Percentiles rank a stretch among this genome's conserved stretches.
Conservation (phyloP, 2,797 vertebrate species). For the Oreortyx pictus region DNA sequence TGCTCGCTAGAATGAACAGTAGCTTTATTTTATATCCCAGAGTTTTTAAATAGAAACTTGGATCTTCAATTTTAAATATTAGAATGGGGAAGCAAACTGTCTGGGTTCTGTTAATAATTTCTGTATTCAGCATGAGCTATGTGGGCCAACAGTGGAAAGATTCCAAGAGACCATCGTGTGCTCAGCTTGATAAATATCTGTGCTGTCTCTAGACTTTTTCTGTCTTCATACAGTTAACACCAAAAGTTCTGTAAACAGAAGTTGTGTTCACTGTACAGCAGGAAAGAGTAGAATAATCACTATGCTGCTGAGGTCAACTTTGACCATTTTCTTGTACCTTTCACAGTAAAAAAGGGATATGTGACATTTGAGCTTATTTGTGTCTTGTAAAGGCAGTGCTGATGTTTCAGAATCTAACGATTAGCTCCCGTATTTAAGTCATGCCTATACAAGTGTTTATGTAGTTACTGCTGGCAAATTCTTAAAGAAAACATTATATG, state of each 20-base stretch:
- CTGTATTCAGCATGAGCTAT: constrained; percentile 44
- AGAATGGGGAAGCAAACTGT: constrained; percentile 59
- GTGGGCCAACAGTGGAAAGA: constrained; percentile 42
- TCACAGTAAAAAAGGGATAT: not conserved
- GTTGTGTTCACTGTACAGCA: not conserved
- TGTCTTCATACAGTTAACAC: not conserved
- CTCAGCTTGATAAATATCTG: constrained; percentile 34
- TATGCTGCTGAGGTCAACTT: not conserved
- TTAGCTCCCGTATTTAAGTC: not conserved
- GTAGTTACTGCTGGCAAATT: not conserved
- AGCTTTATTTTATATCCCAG: constrained; percentile 6
- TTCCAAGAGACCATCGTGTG: constrained; percentile 45
- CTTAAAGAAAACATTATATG: not conserved
- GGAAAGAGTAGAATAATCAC: not conserved
- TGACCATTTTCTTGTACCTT: not conserved
- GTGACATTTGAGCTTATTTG: not conserved
- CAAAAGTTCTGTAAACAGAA: constrained; percentile 1
- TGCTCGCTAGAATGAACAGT: constrained; percentile 37
- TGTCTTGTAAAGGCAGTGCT: not conserved
- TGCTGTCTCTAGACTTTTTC: constrained; percentile 21
- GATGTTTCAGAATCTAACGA: not conserved
- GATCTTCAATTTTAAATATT: constrained; percentile 64
- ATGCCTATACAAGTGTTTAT: not conserved
- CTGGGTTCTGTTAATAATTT: constrained; percentile 66
- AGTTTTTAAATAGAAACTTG: constrained; percentile 60